Conservation (phyloP, 2,797 vertebrate species). For the Natrix natrix region DNA sequence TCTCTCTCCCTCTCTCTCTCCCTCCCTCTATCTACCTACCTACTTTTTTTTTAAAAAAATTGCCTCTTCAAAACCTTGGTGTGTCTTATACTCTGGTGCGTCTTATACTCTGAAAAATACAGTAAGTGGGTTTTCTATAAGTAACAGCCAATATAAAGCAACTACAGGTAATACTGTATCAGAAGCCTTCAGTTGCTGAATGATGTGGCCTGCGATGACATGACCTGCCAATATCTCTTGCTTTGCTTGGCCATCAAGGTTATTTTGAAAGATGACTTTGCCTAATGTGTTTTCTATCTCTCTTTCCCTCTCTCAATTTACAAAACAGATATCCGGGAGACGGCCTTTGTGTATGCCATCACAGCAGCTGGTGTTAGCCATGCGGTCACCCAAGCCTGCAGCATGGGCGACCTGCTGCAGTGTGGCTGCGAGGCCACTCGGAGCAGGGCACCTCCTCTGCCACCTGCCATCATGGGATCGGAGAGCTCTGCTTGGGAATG, state of each 20-base stretch:
- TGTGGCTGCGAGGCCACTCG: constrained; percentile 91
- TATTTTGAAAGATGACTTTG: neutral
- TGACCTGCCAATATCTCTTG: neutral
- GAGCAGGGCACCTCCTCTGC: constrained; percentile 80
- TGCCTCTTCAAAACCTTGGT: too few species aligned
- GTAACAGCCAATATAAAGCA: neutral
- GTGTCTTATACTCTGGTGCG: too few species aligned
- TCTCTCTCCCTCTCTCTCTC: too few species aligned
- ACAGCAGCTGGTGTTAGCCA: constrained; percentile 94
- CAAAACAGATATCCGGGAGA: constrained; percentile 91
- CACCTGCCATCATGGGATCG: constrained; percentile 62
- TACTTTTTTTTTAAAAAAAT: too few species aligned
- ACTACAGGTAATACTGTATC: neutral
- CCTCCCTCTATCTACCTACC: too few species aligned
- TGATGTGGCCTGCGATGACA: neutral
- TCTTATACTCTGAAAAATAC: too few species aligned
- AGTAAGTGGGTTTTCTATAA: neutral
- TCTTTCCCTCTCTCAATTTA: neutral
- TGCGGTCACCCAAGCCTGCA: constrained; percentile 96
- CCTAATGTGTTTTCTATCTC: neutral
- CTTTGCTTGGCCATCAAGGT: fast-evolving
- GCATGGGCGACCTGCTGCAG: constrained; percentile 95
- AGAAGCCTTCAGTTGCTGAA: neutral
- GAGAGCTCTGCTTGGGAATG: constrained; percentile 94
- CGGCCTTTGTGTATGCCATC: constrained; percentile 95